Conservation (phyloP, 1,140 invertebrate species). For the Drosophila virilis region DNA sequence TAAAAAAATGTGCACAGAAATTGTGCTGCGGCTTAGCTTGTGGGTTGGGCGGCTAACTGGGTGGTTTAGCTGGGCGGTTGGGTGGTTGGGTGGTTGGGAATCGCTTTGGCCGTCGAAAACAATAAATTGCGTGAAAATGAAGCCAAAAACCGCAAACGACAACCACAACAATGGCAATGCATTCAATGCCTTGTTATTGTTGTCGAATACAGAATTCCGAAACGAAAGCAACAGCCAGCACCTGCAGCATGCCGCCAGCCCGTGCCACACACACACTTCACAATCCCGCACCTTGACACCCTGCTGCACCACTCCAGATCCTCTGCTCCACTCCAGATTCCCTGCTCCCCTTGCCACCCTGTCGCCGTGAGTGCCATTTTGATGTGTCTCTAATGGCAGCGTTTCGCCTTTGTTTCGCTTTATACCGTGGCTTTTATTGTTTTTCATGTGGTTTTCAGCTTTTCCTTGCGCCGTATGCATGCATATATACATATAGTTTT, state of each 20-base stretch:
- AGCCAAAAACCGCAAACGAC: slow-evolving; percentile 63
- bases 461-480: slow-evolving; percentile 20
- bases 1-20: slow-evolving; percentile 41
- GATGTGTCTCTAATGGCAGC: slow-evolving; percentile 80
- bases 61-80: not conserved
- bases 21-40: slow-evolving; percentile 31
- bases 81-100: not conserved
- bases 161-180: slow-evolving; percentile 65
- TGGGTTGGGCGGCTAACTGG: slow-evolving; percentile 4
- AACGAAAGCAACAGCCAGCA: slow-evolving; percentile 52
- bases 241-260: slow-evolving; percentile 2
- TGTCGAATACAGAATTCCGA: slow-evolving; percentile 45
- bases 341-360: not conserved
- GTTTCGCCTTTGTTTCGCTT: slow-evolving; percentile 68
- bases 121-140: slow-evolving; percentile 81
- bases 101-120: slow-evolving; percentile 43
- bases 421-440: slow-evolving; percentile 49
- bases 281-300: slow-evolving; percentile 5
- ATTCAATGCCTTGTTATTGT: slow-evolving; percentile 69
- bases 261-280: slow-evolving; percentile 1
- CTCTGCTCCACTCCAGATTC: not conserved
- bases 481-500: slow-evolving; percentile 12
- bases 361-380: slow-evolving; percentile 71
- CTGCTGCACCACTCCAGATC: not conserved
- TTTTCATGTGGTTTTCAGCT: slow-evolving; percentile 51